A percentile compares a stretch with the other conserved stretches of the same genome.
Conservation (phyloP, 2,113 vertebrate species). For the Suncus etruscus region DNA sequence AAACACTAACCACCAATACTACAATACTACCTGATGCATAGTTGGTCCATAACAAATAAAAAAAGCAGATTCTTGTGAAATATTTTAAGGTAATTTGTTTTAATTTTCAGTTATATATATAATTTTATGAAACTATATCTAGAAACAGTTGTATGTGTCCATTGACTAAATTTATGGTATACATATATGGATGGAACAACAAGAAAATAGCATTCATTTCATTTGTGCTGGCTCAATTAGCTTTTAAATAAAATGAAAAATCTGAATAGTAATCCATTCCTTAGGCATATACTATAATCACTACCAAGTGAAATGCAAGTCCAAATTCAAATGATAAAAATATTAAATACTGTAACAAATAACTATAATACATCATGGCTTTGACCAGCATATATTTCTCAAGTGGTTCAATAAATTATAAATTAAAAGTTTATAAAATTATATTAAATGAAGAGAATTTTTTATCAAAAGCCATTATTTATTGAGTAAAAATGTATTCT, state of each 20-base stretch:
- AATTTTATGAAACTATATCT: background rate
- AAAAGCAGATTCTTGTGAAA: no score
- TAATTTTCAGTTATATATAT: background rate
- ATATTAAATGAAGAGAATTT: background rate
- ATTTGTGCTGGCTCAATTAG: background rate
- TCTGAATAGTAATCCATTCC: background rate
- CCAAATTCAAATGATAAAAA: slow-evolving; percentile 18
- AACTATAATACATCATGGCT: background rate
- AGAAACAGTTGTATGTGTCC: background rate
- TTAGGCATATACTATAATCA: background rate
- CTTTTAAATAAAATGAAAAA: background rate
- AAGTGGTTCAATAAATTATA: background rate
- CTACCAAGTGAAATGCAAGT: background rate
- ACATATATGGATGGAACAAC: background rate
- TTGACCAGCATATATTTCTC: background rate
- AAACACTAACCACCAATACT: no score
- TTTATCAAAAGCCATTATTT: background rate
- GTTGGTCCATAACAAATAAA: no score
- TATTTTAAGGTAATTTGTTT: background rate
- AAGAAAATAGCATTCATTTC: background rate
- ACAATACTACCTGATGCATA: no score
- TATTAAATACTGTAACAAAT: background rate
- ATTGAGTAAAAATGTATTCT: background rate
- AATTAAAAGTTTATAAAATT: background rate
- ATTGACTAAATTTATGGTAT: background rate